Evolutionary conservation across 2,888 invertebrate genomes (phyloP).

Genomic region (Calameuta pallipes): DNA sequence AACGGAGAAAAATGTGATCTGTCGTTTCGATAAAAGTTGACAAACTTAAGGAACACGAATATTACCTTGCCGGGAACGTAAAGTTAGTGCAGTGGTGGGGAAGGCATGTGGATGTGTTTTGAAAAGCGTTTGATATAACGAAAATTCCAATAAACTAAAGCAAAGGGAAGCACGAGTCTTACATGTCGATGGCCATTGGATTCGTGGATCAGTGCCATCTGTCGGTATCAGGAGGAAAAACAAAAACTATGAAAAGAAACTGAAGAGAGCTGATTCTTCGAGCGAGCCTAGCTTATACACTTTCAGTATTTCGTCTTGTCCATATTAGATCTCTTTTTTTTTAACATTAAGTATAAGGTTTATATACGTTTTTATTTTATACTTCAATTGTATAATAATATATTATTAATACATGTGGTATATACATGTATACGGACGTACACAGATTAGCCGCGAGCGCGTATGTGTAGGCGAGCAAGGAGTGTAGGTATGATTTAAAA

Average conservation of each 20-base stretch:
- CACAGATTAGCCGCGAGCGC: background rate
- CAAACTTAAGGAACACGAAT: background rate
- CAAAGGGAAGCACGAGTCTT: too few relatives aligned
- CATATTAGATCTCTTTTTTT: constrained; percentile 21
- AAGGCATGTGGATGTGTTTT: background rate
- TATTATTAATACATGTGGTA: constrained; percentile 11
- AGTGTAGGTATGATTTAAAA: too few relatives aligned
- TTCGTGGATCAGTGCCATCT: background rate
- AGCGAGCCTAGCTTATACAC: background rate
- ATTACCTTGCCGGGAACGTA: background rate
- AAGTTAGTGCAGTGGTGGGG: background rate
- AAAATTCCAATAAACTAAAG: background rate
- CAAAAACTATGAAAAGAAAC: background rate
- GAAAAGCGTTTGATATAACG: background rate
- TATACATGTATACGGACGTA: background rate
- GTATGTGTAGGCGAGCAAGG: background rate
- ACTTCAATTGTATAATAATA: constrained; percentile 17
- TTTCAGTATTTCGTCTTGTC: constrained; percentile 22
- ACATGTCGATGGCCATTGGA: too few relatives aligned
- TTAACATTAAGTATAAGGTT: constrained; percentile 1
- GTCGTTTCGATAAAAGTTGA: background rate
- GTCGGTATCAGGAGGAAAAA: background rate
- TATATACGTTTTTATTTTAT: constrained; percentile 19
- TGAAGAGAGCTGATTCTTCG: background rate
- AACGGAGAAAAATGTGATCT: background rate